A percentile compares a stretch with the other conserved stretches of the same genome.
phyloP scores from a whole-genome alignment of 2,113 vertebrate genomes.

The Zapornia atra region DNA sequence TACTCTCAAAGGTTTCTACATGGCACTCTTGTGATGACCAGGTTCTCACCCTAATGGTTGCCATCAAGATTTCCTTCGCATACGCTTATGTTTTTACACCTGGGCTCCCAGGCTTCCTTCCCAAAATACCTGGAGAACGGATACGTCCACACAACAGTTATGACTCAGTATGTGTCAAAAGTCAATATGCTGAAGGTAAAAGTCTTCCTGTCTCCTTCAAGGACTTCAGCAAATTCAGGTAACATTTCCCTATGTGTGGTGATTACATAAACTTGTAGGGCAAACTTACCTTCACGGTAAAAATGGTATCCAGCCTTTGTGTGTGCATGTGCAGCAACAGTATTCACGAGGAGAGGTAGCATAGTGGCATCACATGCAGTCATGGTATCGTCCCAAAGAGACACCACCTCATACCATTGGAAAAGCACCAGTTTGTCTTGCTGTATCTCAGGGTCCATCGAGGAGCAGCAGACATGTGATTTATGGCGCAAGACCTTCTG shows the following conservation, averaged over 20 bases:
- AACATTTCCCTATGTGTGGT: background rate
- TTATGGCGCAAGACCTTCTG: background rate
- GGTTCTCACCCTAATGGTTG: background rate
- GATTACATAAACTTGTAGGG: background rate
- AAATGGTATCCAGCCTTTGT: background rate
- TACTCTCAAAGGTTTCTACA: background rate
- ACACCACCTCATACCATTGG: background rate
- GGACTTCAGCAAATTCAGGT: background rate
- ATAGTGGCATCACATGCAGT: background rate
- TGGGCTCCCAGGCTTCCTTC: background rate
- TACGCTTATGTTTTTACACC: background rate
- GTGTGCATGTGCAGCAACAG: fast-evolving
- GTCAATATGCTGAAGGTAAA: background rate
- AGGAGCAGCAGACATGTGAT: background rate
- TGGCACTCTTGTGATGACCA: background rate
- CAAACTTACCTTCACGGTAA: background rate
- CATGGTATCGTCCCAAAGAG: background rate
- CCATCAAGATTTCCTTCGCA: background rate
- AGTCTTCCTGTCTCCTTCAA: background rate
- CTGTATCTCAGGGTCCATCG: background rate
- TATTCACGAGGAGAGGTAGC: background rate
- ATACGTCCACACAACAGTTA: background rate
- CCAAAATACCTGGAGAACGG: background rate
- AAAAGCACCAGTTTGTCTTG: background rate
- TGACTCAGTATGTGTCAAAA: background rate